A percentile compares a stretch with the other conserved stretches of the same genome.
phyloP scores from a whole-genome alignment of 2,797 vertebrate genomes.

The Ptychobarbus kaznakovi region DNA sequence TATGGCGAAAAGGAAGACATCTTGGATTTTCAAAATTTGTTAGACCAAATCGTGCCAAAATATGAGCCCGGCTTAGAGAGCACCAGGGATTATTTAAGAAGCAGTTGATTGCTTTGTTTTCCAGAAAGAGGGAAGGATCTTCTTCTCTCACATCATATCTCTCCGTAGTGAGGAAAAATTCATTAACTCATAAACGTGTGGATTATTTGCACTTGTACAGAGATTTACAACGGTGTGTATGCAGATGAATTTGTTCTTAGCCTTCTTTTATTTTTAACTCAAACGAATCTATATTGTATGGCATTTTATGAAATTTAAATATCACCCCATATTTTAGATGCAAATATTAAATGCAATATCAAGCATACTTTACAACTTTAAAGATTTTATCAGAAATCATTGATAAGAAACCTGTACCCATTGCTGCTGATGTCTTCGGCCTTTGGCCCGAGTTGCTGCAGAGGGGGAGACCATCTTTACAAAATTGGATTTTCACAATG shows the following conservation, averaged over 20 bases:
- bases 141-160: slow-evolving; percentile 59
- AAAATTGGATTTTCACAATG: too few relatives aligned
- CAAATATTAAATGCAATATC: too few relatives aligned
- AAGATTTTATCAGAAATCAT: not conserved
- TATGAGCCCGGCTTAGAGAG: too few relatives aligned
- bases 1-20: not conserved
- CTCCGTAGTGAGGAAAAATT: not conserved
- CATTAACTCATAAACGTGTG: not conserved
- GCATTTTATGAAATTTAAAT: not conserved
- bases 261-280: not conserved
- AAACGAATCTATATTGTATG: not conserved
- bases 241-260: not conserved
- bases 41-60: too few relatives aligned
- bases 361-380: too few relatives aligned
- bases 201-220: not conserved
- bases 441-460: not conserved
- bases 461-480: too few relatives aligned
- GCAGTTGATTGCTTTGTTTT: slow-evolving; percentile 57
- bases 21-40: too few relatives aligned
- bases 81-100: slow-evolving; percentile 65
- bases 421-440: not conserved
- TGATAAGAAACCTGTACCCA: not conserved
- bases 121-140: slow-evolving; percentile 58
- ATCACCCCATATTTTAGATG: not conserved
- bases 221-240: not conserved